Percentiles rank a stretch among this genome's conserved stretches.
Evolutionary conservation across 2,113 vertebrate species (phyloP).

Genomic region (Aleadryas rufinucha): DNA sequence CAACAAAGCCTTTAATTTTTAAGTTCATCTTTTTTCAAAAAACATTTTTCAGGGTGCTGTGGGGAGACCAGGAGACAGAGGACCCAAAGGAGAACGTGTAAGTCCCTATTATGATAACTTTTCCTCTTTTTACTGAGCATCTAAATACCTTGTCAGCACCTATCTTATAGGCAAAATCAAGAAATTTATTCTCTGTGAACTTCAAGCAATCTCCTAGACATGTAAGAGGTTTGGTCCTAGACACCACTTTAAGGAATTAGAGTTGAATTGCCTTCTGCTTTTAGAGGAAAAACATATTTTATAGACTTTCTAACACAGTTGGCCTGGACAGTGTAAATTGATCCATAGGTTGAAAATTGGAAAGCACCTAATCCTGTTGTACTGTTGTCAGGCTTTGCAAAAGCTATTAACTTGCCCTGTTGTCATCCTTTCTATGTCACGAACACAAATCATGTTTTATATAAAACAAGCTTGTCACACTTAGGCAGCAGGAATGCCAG

Average conservation of each 20-base stretch:
- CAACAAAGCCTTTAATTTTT: background rate
- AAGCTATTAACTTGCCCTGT: background rate
- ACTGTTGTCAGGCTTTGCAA: background rate
- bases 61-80: constrained; percentile 90
- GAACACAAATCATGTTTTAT: background rate
- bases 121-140: background rate
- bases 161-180: background rate
- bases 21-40: background rate
- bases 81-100: constrained; percentile 97
- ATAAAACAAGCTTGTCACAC: background rate
- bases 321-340: background rate
- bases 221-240: background rate
- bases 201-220: background rate
- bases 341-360: background rate
- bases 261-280: background rate
- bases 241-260: background rate
- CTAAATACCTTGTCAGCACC: background rate
- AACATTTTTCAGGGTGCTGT: constrained; percentile 78
- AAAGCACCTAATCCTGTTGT: background rate
- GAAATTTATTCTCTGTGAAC: background rate
- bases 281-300: background rate
- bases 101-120: constrained; percentile 3
- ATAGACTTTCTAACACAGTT: background rate
- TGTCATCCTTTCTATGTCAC: background rate
- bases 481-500: background rate